phyloP scores from a whole-genome alignment of 2,113 vertebrate genomes.

The Peromyscus polionotus region DNA sequence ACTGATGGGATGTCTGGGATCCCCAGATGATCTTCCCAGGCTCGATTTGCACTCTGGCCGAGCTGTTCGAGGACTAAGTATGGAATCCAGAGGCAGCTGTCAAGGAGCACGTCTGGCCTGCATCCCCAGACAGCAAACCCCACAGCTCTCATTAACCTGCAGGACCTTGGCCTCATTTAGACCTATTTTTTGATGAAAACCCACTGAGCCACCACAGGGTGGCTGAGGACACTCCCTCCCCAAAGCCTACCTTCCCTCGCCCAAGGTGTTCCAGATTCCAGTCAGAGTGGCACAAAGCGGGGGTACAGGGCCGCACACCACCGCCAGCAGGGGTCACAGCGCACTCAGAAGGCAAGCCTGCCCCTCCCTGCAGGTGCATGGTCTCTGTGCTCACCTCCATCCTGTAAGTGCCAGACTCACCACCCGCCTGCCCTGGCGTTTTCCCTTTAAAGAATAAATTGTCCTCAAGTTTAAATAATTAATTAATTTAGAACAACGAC shows the following conservation, averaged over 20 bases:
- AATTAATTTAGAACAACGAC: neutral
- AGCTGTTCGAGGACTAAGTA: neutral
- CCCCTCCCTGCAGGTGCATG: neutral
- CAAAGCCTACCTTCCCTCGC: neutral
- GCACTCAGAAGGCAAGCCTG: neutral
- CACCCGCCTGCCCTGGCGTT: neutral
- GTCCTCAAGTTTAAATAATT: neutral
- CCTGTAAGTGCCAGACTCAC: neutral
- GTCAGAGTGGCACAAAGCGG: neutral
- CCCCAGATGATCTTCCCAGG: neutral
- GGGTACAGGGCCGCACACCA: neutral
- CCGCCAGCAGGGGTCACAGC: neutral
- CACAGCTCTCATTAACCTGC: neutral
- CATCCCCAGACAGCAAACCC: neutral
- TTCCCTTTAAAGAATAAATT: neutral
- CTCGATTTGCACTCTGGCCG: neutral
- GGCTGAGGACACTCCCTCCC: neutral
- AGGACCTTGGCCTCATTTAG: neutral
- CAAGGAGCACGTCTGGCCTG: neutral
- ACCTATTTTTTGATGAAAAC: neutral
- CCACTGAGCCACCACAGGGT: neutral
- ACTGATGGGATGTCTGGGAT: neutral
- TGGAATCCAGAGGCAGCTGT: neutral
- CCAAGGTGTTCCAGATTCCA: neutral
- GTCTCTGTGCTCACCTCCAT: neutral